Conservation (phyloP, 2,797 vertebrate species). For the Eulemur rubriventer region DNA sequence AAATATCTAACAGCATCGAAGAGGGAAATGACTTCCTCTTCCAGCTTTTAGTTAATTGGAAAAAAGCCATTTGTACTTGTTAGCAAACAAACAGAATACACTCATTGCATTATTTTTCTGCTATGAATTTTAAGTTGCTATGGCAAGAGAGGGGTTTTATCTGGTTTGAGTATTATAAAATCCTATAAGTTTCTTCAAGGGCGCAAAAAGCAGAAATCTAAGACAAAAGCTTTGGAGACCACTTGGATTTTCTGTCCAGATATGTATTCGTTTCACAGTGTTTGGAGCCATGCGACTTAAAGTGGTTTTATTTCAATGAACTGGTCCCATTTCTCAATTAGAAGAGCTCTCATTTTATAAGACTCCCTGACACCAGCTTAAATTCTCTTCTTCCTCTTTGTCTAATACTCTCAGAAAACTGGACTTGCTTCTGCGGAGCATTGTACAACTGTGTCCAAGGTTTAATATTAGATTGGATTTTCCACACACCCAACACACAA, state of each 20-base stretch:
- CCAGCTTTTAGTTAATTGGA: not conserved
- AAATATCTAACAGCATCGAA: not conserved
- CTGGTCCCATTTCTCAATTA: not conserved
- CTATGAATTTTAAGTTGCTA: not conserved
- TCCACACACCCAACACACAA: not conserved
- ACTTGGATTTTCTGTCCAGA: not conserved
- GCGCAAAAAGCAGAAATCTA: not conserved
- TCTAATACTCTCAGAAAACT: not conserved
- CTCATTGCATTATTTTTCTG: not conserved
- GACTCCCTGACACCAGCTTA: not conserved
- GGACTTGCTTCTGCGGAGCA: not conserved
- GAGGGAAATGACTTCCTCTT: not conserved
- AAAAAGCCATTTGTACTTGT: not conserved
- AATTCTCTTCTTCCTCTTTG: not conserved
- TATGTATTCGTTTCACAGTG: not conserved
- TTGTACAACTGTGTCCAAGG: not conserved
- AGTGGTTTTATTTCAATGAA: conserved; percentile 29
- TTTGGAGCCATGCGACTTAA: not conserved
- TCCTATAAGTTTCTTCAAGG: not conserved
- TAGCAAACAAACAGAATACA: conserved; percentile 45
- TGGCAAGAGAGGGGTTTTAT: not conserved
- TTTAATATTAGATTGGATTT: conserved; percentile 7
- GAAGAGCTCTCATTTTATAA: conserved; percentile 14
- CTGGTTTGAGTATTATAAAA: conserved; percentile 21
- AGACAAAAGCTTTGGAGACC: not conserved